Evolutionary conservation across 2,888 invertebrate species (phyloP).

Genomic region (Ptilodon capucinus): DNA sequence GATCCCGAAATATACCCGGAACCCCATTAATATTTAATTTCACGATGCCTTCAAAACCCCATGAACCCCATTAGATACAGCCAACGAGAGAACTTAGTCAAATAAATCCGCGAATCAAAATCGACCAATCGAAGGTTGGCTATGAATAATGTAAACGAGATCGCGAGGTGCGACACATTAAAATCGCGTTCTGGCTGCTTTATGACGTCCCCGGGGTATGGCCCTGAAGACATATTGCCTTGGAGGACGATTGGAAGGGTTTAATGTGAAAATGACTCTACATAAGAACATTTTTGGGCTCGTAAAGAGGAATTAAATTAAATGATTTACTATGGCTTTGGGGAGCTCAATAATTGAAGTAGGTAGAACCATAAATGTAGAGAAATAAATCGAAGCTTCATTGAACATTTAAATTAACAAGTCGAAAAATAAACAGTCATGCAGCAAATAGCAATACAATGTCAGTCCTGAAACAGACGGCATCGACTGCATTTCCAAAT

Average conservation of each 20-base stretch:
- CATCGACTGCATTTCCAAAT: too few species aligned
- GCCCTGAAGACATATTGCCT: slow-evolving; percentile 38
- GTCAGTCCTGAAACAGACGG: too few species aligned
- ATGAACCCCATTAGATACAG: slow-evolving; percentile 13
- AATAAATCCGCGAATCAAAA: slow-evolving; percentile 30
- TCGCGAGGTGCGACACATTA: slow-evolving; percentile 67
- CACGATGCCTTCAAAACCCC: slow-evolving; percentile 21
- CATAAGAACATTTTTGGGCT: neutral
- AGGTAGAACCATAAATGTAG: too few species aligned
- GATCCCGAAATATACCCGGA: neutral
- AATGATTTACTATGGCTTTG: too few species aligned
- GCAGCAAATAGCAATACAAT: too few species aligned
- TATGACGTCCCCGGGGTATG: slow-evolving; percentile 41
- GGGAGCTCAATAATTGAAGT: too few species aligned
- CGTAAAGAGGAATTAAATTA: too few species aligned
- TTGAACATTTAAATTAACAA: too few species aligned
- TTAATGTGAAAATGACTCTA: slow-evolving; percentile 17
- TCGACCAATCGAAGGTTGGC: slow-evolving; percentile 33
- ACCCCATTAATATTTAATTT: slow-evolving; percentile 30
- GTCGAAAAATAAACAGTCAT: too few species aligned
- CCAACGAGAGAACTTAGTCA: slow-evolving; percentile 18
- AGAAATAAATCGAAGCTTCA: too few species aligned
- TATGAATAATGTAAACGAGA: slow-evolving; percentile 68
- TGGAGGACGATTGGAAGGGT: slow-evolving; percentile 35
- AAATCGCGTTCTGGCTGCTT: slow-evolving; percentile 62